Evolutionary conservation across 2,797 vertebrate species (phyloP).

Genomic region (Enteromius radiatus): DNA sequence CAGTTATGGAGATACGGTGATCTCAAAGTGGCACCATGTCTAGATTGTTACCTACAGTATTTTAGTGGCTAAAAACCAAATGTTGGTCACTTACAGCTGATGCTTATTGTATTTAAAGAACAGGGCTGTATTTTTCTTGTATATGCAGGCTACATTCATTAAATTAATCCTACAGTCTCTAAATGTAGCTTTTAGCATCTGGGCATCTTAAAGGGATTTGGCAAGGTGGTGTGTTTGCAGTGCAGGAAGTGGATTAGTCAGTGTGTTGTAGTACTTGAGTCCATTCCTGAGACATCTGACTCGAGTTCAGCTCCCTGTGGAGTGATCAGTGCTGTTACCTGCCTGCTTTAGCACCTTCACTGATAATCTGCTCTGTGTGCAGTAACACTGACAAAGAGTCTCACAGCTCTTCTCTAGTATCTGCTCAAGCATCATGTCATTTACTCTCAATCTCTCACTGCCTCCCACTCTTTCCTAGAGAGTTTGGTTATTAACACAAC

Average conservation of each 20-base stretch:
- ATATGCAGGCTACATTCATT: background rate
- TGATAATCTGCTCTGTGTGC: conserved; percentile 16
- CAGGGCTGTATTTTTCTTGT: too few species aligned
- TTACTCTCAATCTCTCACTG: conserved; percentile 9
- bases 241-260: conserved; percentile 30
- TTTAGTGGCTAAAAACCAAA: too few species aligned
- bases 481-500: background rate
- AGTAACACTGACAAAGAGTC: background rate
- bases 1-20: too few species aligned
- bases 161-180: conserved; percentile 6
- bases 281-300: background rate
- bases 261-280: conserved; percentile 28
- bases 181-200: background rate
- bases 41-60: too few species aligned
- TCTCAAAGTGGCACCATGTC: too few species aligned
- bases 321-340: conserved; percentile 22
- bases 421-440: background rate
- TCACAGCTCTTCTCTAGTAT: conserved; percentile 17
- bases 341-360: conserved; percentile 14
- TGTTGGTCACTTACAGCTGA: too few species aligned
- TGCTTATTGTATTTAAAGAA: too few species aligned
- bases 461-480: background rate
- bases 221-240: conserved; percentile 27
- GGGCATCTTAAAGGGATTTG: conserved; percentile 20
- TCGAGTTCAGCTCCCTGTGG: conserved; percentile 18